A percentile compares a stretch with the other conserved stretches of the same genome.
Conservation (phyloP, 64 coral and sea anemone species). For the Exaiptasia diaphana region DNA sequence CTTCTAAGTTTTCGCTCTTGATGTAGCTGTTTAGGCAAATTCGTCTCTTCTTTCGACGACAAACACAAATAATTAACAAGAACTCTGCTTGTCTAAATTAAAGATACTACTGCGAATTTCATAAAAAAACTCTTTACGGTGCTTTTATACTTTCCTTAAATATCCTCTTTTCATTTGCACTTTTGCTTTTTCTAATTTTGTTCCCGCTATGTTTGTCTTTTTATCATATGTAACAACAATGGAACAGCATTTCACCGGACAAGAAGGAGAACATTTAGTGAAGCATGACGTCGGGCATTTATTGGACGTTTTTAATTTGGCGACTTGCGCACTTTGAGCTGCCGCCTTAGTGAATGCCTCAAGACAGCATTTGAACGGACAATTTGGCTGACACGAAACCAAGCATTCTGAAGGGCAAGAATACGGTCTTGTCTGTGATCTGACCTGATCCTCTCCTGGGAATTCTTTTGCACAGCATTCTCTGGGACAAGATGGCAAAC, state of each 20-base stretch:
- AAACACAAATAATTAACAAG: too few species aligned
- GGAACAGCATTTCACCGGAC: constrained; percentile 13
- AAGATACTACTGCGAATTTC: too few species aligned
- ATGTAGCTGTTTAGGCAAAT: too few species aligned
- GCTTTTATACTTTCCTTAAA: too few species aligned
- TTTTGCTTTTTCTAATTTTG: too few species aligned
- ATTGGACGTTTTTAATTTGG: too few species aligned
- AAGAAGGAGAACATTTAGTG: not conserved
- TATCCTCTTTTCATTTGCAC: too few species aligned
- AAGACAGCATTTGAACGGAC: constrained; percentile 3
- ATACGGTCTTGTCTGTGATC: not conserved
- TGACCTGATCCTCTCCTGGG: not conserved
- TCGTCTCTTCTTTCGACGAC: too few species aligned
- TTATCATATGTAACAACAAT: constrained; percentile 11
- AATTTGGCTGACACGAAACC: not conserved
- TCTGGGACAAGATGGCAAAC: constrained; percentile 28
- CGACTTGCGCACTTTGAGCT: not conserved
- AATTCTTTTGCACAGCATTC: constrained; percentile 45
- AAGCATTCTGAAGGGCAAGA: not conserved
- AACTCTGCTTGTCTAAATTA: too few species aligned
- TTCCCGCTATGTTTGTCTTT: constrained; percentile 1
- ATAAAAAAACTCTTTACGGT: too few species aligned
- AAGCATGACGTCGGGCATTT: not conserved
- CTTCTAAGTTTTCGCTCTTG: too few species aligned
- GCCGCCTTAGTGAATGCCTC: not conserved